These are phyloP conservation scores for Lasioglossum figueresi DNA, from an alignment of 2,888 invertebrate genomes.

Conservation along the genomic window DNA sequence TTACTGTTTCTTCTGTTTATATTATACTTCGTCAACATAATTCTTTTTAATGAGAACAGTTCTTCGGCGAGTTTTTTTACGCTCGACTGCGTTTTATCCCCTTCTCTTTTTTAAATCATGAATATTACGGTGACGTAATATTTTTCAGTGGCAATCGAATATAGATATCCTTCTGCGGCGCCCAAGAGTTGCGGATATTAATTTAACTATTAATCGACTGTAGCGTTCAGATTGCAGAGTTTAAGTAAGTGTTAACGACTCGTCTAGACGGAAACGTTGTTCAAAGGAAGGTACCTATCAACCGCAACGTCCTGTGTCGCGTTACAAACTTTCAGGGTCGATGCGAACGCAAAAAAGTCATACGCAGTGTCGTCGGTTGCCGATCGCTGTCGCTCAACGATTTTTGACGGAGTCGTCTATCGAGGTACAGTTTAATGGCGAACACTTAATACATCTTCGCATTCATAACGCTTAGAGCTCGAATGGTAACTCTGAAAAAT, in stretches of 20 bases:
- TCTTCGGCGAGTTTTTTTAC: not conserved
- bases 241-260: conserved; percentile 44
- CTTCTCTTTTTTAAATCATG: not conserved
- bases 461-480: too few relatives aligned
- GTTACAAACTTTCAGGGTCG: conserved; percentile 60
- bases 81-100: not conserved
- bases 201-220: conserved; percentile 20
- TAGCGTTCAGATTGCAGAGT: conserved; percentile 11
- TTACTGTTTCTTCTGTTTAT: not conserved
- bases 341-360: conserved; percentile 41
- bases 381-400: not conserved
- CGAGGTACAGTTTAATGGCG: not conserved
- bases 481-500: too few relatives aligned
- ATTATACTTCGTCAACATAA: not conserved
- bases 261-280: conserved; percentile 56
- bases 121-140: not conserved
- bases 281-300: conserved; percentile 56
- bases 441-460: not conserved
- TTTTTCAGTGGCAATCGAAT: not conserved
- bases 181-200: conserved; percentile 24
- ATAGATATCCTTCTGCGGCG: not conserved
- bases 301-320: conserved; percentile 70
- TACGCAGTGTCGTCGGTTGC: conserved; percentile 20
- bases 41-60: not conserved
- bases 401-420: conserved; percentile 29